Evolutionary conservation across 1,140 invertebrate species (phyloP).

Genomic region (Drosophila prosaltans): DNA sequence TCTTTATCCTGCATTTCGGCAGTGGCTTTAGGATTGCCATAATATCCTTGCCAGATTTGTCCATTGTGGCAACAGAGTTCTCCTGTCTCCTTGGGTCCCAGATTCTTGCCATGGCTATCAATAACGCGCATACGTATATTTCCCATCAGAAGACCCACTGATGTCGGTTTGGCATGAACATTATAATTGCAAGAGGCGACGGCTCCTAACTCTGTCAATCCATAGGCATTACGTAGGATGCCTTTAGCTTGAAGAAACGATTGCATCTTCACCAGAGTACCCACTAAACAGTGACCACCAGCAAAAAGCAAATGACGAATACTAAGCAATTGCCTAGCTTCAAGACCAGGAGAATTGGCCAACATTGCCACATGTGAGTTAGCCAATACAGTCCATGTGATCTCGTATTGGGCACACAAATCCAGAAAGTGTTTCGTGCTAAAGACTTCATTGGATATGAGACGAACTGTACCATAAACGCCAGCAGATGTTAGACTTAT

Average conservation of each 20-base stretch:
- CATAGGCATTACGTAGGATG: slow-evolving; percentile 61
- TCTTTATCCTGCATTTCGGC: slow-evolving; percentile 68
- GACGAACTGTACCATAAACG: slow-evolving; percentile 60
- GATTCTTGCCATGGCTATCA: slow-evolving; percentile 36
- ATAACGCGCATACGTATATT: slow-evolving; percentile 79
- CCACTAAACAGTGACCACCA: slow-evolving; percentile 67
- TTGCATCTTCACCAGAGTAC: slow-evolving; percentile 70
- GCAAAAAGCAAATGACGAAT: slow-evolving; percentile 63
- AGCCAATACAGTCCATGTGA: slow-evolving; percentile 63
- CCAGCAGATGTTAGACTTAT: slow-evolving; percentile 65
- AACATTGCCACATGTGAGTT: slow-evolving; percentile 72
- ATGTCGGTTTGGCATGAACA: slow-evolving; percentile 51
- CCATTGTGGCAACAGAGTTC: slow-evolving; percentile 67
- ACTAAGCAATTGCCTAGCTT: slow-evolving; percentile 46
- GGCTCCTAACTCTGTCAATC: slow-evolving; percentile 60
- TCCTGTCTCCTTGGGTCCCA: slow-evolving; percentile 62
- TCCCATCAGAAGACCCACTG: slow-evolving; percentile 61
- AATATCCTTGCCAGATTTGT: slow-evolving; percentile 75
- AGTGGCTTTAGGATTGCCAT: slow-evolving; percentile 63
- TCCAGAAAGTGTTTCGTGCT: slow-evolving; percentile 59
- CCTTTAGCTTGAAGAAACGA: slow-evolving; percentile 55
- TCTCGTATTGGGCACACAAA: slow-evolving; percentile 64
- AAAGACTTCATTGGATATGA: slow-evolving; percentile 69
- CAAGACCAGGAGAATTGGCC: slow-evolving; percentile 48
- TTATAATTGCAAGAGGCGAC: slow-evolving; percentile 48